These are phyloP conservation scores for Carabus problematicus DNA, from an alignment of 2,888 invertebrate genomes.

Conservation along the genomic window DNA sequence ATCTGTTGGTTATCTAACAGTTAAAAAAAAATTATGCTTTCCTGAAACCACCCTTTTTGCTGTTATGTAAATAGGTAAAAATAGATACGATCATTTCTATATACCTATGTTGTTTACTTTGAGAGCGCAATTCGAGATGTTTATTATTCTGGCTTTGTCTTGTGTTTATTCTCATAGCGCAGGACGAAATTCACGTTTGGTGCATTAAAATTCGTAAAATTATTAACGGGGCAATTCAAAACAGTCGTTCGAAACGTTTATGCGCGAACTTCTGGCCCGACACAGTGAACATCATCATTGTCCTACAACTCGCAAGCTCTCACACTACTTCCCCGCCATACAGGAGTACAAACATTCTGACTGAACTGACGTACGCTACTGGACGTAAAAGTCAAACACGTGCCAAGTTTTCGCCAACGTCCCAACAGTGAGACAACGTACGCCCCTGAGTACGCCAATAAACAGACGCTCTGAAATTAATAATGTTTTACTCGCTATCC, in stretches of 20 bases:
- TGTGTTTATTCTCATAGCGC: not conserved
- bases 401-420: too few species aligned
- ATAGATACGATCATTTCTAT: too few species aligned
- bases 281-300: not conserved
- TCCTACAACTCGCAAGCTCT: too few species aligned
- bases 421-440: too few species aligned
- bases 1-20: too few species aligned
- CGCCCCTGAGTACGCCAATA: not conserved
- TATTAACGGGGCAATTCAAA: slow-evolving; percentile 24
- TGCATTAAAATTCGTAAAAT: slow-evolving; percentile 33
- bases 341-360: not conserved
- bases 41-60: too few species aligned
- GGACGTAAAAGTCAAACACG: too few species aligned
- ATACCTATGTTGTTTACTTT: too few species aligned
- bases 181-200: slow-evolving; percentile 1
- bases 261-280: slow-evolving; percentile 16
- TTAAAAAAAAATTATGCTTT: too few species aligned
- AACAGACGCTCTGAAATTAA: slow-evolving; percentile 18
- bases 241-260: slow-evolving; percentile 30
- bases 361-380: not conserved
- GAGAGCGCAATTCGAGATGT: not conserved
- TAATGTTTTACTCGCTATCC: slow-evolving; percentile 7
- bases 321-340: not conserved
- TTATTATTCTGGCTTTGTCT: slow-evolving; percentile 6
- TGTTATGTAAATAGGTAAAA: too few species aligned